Evolutionary conservation across 2,113 vertebrate species (phyloP), one percentile per base, ranked within the genome.

Genomic region (Machaerirhynchus nigripectus): DNA sequence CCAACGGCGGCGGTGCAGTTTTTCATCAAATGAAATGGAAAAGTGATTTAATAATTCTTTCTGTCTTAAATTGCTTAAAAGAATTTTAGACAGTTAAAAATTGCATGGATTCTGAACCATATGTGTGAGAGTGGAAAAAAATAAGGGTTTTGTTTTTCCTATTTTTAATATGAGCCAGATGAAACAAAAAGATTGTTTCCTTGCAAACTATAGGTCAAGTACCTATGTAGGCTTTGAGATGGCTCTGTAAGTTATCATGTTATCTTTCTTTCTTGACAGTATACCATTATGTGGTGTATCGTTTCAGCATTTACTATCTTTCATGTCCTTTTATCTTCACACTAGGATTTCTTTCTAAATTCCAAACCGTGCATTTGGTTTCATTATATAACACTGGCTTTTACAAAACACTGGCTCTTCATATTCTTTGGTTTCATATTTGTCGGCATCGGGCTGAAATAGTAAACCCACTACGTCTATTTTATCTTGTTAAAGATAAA

Each of bases 251-350:
- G 98, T 99, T 99, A 99, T 99, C 98, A 98, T 98, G 98, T 98
- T 98, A 98, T 99, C 99, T 98, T 98, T 99, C 98, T 98, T 98
- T 97, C 96, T 98, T 99, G 99, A 98, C 99, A 99, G 98, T 98
- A 97, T 98, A 97, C 98, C 98, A 98, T 99, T 99, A 99, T 98
- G 98, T 96, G 97, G 98, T 98, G 97, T 98, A 98, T 98, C 98
- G 98, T 98, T 98, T 98, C 98, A 98, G 97, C 98, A 98, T 97
- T 98, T 98, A 99, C 99, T 98, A 97, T 97, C 97, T 98, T 99
- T 99, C 98, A 98, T 98, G 97, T 98, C 97, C 97, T 97, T 98
- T 98, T 97, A 98, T 98, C 98, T 98, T 98, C 97, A 97, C 91
- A 97, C 97, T 97, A 98, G 96, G 97, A 97, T 98, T 98, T 98